Evolutionary conservation across 1,140 invertebrate species (phyloP).

Genomic region (Camponotus pennsylvanicus): DNA sequence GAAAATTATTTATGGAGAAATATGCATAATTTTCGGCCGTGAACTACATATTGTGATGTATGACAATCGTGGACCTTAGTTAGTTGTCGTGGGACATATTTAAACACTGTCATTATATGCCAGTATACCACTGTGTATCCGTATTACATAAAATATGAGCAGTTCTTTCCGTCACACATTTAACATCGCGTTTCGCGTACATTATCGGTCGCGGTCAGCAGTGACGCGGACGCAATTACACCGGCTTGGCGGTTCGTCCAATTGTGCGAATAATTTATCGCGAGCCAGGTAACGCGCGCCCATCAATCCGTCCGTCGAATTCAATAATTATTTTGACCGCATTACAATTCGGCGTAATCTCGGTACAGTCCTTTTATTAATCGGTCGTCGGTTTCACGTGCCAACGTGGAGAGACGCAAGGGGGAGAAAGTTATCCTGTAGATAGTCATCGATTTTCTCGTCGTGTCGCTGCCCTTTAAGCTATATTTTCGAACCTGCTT

Average conservation of each 20-base stretch:
- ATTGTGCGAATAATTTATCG: conserved; percentile 57
- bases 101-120: neutral
- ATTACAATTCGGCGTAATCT: conserved; percentile 52
- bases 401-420: neutral
- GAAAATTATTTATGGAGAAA: neutral
- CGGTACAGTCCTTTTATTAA: conserved; percentile 53
- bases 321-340: conserved; percentile 54
- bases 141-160: conserved; percentile 43
- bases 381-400: conserved; percentile 30
- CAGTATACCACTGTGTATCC: neutral
- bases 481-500: conserved; percentile 26
- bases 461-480: conserved; percentile 5
- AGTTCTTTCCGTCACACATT: conserved; percentile 34
- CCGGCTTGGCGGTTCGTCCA: conserved; percentile 37
- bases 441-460: conserved; percentile 27
- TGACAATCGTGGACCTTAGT: neutral
- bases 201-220: conserved; percentile 29
- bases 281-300: neutral
- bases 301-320: conserved; percentile 52
- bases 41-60: neutral
- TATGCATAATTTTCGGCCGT: neutral
- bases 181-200: conserved; percentile 43
- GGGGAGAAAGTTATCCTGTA: neutral
- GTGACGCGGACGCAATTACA: conserved; percentile 41
- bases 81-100: neutral